These are phyloP conservation scores for Erpornis zantholeuca DNA, from an alignment of 2,113 vertebrate genomes.

Conservation along the genomic window DNA sequence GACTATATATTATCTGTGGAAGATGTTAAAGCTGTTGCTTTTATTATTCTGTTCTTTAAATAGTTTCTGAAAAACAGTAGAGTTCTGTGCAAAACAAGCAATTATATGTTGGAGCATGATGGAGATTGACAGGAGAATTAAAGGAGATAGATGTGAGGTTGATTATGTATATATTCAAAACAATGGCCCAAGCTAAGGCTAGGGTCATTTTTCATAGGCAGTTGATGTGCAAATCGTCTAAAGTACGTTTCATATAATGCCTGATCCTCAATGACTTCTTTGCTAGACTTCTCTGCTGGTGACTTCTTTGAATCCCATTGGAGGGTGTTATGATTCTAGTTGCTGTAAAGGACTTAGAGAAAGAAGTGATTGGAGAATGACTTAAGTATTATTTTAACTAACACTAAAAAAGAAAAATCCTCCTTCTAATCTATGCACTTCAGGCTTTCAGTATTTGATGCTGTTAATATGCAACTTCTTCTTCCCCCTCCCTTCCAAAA, in stretches of 20 bases:
- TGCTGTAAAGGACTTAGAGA: conserved; percentile 27
- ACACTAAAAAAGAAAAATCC: background rate
- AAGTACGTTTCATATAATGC: background rate
- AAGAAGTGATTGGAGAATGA: background rate
- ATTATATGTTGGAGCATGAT: background rate
- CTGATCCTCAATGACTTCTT: background rate
- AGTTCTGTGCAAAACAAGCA: background rate
- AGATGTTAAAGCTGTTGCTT: background rate
- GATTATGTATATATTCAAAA: background rate
- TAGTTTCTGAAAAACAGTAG: background rate
- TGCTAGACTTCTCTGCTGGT: background rate
- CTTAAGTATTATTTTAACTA: conserved; percentile 43
- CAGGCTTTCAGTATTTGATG: background rate
- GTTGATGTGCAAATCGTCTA: conserved; percentile 14
- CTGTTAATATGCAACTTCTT: background rate
- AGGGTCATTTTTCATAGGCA: background rate
- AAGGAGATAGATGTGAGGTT: background rate
- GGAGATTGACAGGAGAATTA: background rate
- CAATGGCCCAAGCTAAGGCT: background rate
- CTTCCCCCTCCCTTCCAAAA: background rate
- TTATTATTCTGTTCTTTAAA: background rate
- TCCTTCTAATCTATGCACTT: background rate
- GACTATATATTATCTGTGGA: background rate
- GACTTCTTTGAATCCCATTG: background rate
- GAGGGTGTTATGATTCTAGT: background rate